A percentile compares a stretch with the other conserved stretches of the same genome.
These are phyloP conservation scores for Thaleichthys pacificus DNA, from an alignment of 2,797 vertebrate species.

Conservation along the genomic window DNA sequence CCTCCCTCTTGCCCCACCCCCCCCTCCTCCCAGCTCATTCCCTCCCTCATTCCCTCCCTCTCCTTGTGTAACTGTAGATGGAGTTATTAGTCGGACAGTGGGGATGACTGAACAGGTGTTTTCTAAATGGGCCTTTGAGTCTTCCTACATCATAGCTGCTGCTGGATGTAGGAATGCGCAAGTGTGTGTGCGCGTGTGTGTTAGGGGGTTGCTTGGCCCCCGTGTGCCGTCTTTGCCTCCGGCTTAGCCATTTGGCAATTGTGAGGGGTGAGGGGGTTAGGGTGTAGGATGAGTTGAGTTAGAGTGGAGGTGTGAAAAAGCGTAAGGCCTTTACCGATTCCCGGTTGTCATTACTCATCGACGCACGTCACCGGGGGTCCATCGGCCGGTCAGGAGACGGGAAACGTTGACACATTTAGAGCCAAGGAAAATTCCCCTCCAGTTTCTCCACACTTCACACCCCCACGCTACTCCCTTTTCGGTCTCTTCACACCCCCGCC, in stretches of 20 bases:
- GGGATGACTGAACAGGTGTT: slow-evolving; percentile 77
- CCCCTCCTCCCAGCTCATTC: not conserved
- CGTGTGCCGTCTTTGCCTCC: slow-evolving; percentile 63
- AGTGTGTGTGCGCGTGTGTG: slow-evolving; percentile 36
- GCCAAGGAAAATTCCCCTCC: slow-evolving; percentile 46
- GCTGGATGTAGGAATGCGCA: slow-evolving; percentile 28
- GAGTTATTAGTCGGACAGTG: slow-evolving; percentile 73
- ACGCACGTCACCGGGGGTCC: slow-evolving; percentile 44
- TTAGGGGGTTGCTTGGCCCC: slow-evolving; percentile 58
- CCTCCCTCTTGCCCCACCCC: not conserved
- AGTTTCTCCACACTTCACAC: slow-evolving; percentile 42
- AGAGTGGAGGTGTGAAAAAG: slow-evolving; percentile 69
- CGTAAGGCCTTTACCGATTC: slow-evolving; percentile 65
- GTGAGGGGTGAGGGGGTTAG: slow-evolving; percentile 15
- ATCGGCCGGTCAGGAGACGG: slow-evolving; percentile 36
- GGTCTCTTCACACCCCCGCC: slow-evolving; percentile 13
- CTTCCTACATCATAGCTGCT: slow-evolving; percentile 54
- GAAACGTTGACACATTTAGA: slow-evolving; percentile 56
- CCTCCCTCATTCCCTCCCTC: slow-evolving; percentile 10
- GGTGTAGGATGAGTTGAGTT: slow-evolving; percentile 35
- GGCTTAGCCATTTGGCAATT: slow-evolving; percentile 69
- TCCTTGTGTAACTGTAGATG: slow-evolving; percentile 70
- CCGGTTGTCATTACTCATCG: slow-evolving; percentile 68
- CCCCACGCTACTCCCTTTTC: not conserved
- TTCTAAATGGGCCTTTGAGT: slow-evolving; percentile 76